These are phyloP conservation scores for Phacellophora camtschatica DNA, from an alignment of 30 jellyfish, hydroid and myxozoan genomes.

Conservation along the genomic window DNA sequence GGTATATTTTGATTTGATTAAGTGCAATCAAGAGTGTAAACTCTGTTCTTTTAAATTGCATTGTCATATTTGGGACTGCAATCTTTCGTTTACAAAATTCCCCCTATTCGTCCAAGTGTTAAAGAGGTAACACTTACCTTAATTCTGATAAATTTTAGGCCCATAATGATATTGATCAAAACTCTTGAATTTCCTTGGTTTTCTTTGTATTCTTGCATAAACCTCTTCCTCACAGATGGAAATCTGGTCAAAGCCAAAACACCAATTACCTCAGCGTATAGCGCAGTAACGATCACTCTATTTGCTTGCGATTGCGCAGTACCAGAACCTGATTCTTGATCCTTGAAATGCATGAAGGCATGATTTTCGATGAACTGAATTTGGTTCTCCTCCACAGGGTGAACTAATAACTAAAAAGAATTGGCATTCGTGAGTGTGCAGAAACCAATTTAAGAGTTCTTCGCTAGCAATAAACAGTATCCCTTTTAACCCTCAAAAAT, in stretches of 20 bases:
- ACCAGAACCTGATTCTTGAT: conserved; percentile 58
- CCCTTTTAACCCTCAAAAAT: too few relatives aligned
- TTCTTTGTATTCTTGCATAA: conserved; percentile 94
- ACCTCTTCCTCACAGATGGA: conserved; percentile 89
- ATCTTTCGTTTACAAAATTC: too few relatives aligned
- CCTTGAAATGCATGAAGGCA: conserved; percentile 94
- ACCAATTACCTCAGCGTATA: conserved; percentile 98
- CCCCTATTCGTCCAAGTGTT: background rate
- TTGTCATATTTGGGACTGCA: too few relatives aligned
- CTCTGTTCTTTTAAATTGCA: too few relatives aligned
- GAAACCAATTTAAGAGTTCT: too few relatives aligned
- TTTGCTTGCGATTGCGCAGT: conserved; percentile 67
- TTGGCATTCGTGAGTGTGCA: too few relatives aligned
- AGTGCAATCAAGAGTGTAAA: too few relatives aligned
- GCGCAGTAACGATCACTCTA: conserved; percentile 91
- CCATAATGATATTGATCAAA: conserved; percentile 80
- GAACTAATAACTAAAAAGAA: conserved; percentile 78
- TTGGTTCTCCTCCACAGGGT: conserved; percentile 97
- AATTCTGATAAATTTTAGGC: conserved; percentile 89
- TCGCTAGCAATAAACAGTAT: too few relatives aligned
- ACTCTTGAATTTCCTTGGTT: conserved; percentile 72
- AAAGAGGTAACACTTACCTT: conserved; percentile 47
- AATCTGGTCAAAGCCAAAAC: conserved; percentile 97
- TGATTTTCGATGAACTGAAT: conserved; percentile 93
- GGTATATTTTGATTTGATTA: too few relatives aligned